phyloP scores from a whole-genome alignment of 1,140 invertebrate species.

The Hycleus phaleratus region DNA sequence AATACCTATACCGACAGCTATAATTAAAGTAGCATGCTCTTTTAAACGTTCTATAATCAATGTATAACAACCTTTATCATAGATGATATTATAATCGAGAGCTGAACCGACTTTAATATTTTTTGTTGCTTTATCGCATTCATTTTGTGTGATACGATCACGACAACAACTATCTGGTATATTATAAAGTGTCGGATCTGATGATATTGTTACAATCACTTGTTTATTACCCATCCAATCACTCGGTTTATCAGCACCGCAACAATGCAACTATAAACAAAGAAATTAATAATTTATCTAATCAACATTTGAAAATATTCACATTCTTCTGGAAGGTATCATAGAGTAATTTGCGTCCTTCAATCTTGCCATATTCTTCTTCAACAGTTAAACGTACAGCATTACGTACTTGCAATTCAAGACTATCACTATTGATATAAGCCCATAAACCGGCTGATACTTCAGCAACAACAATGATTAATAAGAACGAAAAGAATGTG shows the following conservation, averaged over 20 bases:
- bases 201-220: conserved; percentile 33
- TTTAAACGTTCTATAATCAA: conserved; percentile 57
- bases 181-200: conserved; percentile 36
- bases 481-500: conserved; percentile 65
- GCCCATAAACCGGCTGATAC: conserved; percentile 66
- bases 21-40: conserved; percentile 53
- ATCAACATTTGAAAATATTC: conserved; percentile 22
- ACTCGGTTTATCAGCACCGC: conserved; percentile 58
- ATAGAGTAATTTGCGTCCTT: conserved; percentile 54
- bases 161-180: conserved; percentile 46
- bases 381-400: conserved; percentile 58
- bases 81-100: conserved; percentile 32
- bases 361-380: conserved; percentile 58
- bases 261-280: conserved; percentile 55
- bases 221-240: conserved; percentile 61
- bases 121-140: conserved; percentile 38
- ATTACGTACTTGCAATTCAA: conserved; percentile 54
- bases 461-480: conserved; percentile 72
- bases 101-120: conserved; percentile 22
- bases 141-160: conserved; percentile 20
- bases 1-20: conserved; percentile 56
- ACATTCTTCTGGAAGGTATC: conserved; percentile 62
- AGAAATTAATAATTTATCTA: not conserved
- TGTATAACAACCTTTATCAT: conserved; percentile 61
- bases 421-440: conserved; percentile 56